Evolutionary conservation across 1,140 invertebrate species (phyloP), one percentile per base, ranked within the genome.

Genomic region (Drosophila pallidifrons): DNA sequence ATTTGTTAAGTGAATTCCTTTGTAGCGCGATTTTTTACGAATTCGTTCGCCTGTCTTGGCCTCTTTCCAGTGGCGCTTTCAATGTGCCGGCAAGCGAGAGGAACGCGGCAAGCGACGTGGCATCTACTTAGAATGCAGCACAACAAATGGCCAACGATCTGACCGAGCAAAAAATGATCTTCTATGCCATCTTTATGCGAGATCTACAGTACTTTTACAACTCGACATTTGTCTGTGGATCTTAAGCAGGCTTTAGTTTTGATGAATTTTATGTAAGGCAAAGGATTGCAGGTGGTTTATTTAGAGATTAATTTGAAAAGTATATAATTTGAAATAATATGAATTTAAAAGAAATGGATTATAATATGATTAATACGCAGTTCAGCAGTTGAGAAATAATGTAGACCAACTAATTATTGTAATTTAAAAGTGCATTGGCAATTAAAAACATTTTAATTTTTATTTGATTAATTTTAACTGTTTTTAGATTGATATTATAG

Each of bases 1-100:
- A 89, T 89, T 89, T 89, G 85, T 89, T 89, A 89, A 89, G 85
- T 89, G 85, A 89, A 89, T 89, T 89, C 86, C 81, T 89, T 89
- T 88, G 85, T 89, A 89, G 85, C 80, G 77, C 85, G 85, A 88
- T 83, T 87, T 88, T 88, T 87, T 80, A 83, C 83, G 73, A 87
- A 85, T 87, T 75, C 80, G 65, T 79, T 87, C 66, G 68, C 52
- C 65, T 66, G 52, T 75, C 65, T 59, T 15, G 32, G 49, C 35
- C 45, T 51, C 52, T 49, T 58, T 45, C 6, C 49, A 46, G 67
- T 77, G 75, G 82, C 82, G 83, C 83, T 82, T 87, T 69, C 64
- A 67, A 58, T 63, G 41, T 63, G 52, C 43, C 46, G 6, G 2
- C 5, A 3, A 70, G 20, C 20, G 30, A 10, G 28, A 16, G 43